Conservation (phyloP, 2,888 invertebrate species). For the Himalopsyche kuldschensis region DNA sequence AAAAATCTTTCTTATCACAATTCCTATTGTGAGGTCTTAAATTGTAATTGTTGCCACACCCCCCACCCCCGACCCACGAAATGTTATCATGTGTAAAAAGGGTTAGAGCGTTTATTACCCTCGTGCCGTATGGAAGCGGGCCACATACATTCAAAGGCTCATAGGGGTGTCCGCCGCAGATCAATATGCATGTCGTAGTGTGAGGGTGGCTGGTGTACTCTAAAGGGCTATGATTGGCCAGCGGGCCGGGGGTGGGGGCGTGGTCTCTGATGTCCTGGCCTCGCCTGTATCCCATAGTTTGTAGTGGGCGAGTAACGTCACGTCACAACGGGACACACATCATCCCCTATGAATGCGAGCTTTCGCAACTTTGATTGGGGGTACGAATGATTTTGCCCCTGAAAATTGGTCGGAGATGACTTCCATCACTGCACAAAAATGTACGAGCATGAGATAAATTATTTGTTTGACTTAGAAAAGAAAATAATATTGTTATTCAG, state of each 20-base stretch:
- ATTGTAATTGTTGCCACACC: too few relatives aligned
- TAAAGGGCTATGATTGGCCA: constrained; percentile 57
- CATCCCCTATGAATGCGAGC: not conserved
- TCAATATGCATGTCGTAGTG: constrained; percentile 56
- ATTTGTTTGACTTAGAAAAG: too few relatives aligned
- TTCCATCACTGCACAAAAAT: too few relatives aligned
- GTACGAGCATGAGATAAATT: too few relatives aligned
- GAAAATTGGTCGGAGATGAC: not conserved
- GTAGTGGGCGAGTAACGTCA: not conserved
- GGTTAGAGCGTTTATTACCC: not conserved
- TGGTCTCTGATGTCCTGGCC: constrained; percentile 24
- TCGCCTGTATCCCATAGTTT: not conserved
- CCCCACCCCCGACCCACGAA: not conserved
- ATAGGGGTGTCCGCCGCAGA: constrained; percentile 50
- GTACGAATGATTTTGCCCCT: not conserved
- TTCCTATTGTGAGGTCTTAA: too few relatives aligned
- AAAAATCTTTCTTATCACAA: too few relatives aligned
- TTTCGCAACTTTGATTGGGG: not conserved
- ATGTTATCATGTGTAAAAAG: not conserved
- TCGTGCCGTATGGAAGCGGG: constrained; percentile 6
- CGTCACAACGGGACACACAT: not conserved
- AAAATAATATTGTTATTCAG: too few relatives aligned
- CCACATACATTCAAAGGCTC: constrained; percentile 38
- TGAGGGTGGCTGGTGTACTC: constrained; percentile 48
- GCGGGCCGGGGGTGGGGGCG: constrained; percentile 42